Base-by-base conservation (phyloP, 2,113 vertebrate genomes). In the Nothobranchius furzeri region DNA sequence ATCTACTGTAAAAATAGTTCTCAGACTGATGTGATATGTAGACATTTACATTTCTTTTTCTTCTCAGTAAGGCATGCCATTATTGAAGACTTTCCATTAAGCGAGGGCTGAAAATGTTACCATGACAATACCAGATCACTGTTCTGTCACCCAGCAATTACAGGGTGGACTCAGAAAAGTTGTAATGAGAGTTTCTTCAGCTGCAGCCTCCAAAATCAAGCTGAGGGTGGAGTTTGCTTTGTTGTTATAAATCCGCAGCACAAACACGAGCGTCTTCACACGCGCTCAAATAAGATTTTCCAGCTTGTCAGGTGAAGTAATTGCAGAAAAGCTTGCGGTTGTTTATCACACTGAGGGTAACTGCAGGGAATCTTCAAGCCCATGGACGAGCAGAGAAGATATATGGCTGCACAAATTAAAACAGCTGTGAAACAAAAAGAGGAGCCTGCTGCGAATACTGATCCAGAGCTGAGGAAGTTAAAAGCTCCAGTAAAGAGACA, bases 1-100 rank as follows among this genome's bases (percentile, higher is more conserved):
- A 62, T 69, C 68, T 64, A 73, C 59, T 62, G 68, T 43, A 50
- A 60, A 86, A 85, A 83, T 62, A 78, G 59, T 64, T 75, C 12
- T 66, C 12, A 83, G 53, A 77, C 70, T 68, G 69, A 46, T 49
- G 57, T 87, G 75, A 82, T 82, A 83, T 85, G 85, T 85, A 61
- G 76, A 82, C 46, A 52, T 83, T 65, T 80, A 73, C 37, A 40
- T 40, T 40, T 40, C 37, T 66, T 79, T 4, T 74, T 78, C 5
- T 37, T 62, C 51, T 46, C 7, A 59, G 65, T 89, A 90, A 90
- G 88, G 90, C 87, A 90, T 90, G 89, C 88, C 64, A 54, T 76
- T 83, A 52, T 62, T 75, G 51, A 64, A 68, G 70, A 59, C 54
- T 49, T 72, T 63, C 37, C 55, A 9, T 53, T 49, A 43, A 40